Conservation (phyloP, 1,140 invertebrate genomes). For the Ceratoteleas bidentatus region DNA sequence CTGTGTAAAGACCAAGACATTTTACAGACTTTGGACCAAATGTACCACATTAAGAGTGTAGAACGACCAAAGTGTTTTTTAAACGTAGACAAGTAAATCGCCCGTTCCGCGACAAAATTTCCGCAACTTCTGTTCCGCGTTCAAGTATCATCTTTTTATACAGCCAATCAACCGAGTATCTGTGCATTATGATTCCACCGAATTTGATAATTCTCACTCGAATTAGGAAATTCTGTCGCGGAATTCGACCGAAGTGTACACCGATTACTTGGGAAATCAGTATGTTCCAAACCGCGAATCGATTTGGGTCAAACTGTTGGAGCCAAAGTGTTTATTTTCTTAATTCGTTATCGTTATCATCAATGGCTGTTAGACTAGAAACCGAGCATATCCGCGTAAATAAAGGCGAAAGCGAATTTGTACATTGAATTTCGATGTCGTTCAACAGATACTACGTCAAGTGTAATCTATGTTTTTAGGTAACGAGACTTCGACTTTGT, state of each 20-base stretch:
- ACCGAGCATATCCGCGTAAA: constrained; percentile 7
- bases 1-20: too few species aligned
- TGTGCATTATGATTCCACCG: neutral
- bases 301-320: too few species aligned
- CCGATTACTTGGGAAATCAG: too few species aligned
- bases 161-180: constrained; percentile 4
- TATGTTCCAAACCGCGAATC: neutral
- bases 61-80: neutral
- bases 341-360: neutral
- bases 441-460: constrained; percentile 9
- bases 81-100: neutral
- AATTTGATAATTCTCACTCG: neutral
- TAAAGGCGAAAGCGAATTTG: neutral
- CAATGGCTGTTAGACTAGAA: constrained; percentile 4
- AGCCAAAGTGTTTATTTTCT: neutral
- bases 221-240: neutral
- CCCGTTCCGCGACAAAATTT: constrained; percentile 10
- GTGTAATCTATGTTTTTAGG: constrained; percentile 16
- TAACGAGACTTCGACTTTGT: constrained; percentile 12
- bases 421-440: constrained; percentile 15
- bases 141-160: constrained; percentile 27
- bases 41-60: too few species aligned
- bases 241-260: neutral
- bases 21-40: too few species aligned
- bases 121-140: neutral